Conservation (phyloP, 1,140 invertebrate species). For the Drosophila saltans region DNA sequence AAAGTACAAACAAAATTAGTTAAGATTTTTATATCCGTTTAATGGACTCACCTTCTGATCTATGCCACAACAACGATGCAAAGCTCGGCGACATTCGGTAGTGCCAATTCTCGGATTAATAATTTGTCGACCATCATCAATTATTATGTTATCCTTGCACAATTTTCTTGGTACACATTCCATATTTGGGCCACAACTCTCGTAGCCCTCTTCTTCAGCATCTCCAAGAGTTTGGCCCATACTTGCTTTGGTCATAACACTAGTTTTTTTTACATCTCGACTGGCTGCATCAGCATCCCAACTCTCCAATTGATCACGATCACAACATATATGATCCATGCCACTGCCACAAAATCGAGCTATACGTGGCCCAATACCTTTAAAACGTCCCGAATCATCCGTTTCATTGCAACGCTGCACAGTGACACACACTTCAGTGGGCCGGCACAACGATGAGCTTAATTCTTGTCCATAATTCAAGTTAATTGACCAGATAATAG, state of each 20-base stretch:
- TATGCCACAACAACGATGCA: constrained; percentile 56
- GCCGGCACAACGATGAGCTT: constrained; percentile 27
- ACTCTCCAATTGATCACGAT: constrained; percentile 51
- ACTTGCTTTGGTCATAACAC: background rate
- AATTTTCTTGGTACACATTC: constrained; percentile 61
- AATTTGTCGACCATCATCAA: constrained; percentile 50
- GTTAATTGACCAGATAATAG: constrained; percentile 6
- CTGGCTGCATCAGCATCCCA: constrained; percentile 36
- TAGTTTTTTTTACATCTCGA: too few relatives aligned
- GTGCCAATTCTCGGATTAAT: constrained; percentile 58
- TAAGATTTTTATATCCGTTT: background rate
- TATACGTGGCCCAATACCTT: constrained; percentile 46
- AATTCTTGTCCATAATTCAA: background rate
- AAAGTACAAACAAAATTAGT: too few relatives aligned
- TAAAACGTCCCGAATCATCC: constrained; percentile 49
- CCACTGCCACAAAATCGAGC: constrained; percentile 33
- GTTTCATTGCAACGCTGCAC: constrained; percentile 43
- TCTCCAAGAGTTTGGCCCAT: constrained; percentile 3
- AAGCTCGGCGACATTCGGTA: constrained; percentile 22
- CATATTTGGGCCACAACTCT: constrained; percentile 60
- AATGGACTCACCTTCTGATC: constrained; percentile 39
- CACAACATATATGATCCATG: constrained; percentile 43
- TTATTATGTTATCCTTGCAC: constrained; percentile 53
- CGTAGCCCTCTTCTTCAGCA: constrained; percentile 39
- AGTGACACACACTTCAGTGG: constrained; percentile 49